phyloP scores from a whole-genome alignment of 2,888 invertebrate species.

The Linnaemya tessellans region DNA sequence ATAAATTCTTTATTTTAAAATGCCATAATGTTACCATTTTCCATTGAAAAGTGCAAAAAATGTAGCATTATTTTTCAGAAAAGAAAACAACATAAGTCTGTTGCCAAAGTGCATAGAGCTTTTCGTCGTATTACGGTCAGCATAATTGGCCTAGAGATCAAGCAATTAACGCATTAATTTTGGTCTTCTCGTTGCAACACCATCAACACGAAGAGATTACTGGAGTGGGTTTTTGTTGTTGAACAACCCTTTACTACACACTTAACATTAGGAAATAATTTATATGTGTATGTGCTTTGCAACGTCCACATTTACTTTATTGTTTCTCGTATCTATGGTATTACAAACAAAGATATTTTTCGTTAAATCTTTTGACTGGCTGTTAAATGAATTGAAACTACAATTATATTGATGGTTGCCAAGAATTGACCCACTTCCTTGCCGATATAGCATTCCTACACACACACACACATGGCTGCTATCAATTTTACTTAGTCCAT shows the following conservation, averaged over 20 bases:
- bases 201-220: no score
- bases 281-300: neutral
- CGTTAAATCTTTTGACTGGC: neutral
- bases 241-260: neutral
- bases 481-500: constrained; percentile 19
- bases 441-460: constrained; percentile 20
- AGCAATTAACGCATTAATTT: no score
- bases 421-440: constrained; percentile 38
- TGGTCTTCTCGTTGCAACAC: no score
- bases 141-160: no score
- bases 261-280: neutral
- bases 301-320: neutral
- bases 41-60: no score
- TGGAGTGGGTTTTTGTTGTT: no score
- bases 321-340: neutral
- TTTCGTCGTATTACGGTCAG: no score
- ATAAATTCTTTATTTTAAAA: no score
- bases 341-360: neutral
- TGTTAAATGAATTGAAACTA: constrained; percentile 11
- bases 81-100: no score
- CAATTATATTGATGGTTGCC: constrained; percentile 10
- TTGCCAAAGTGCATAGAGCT: no score
- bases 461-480: constrained; percentile 2
- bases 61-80: no score
- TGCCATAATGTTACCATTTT: no score